A percentile compares a stretch with the other conserved stretches of the same genome.
Conservation (phyloP, 2,888 invertebrate species). For the Scaptomyza flava region DNA sequence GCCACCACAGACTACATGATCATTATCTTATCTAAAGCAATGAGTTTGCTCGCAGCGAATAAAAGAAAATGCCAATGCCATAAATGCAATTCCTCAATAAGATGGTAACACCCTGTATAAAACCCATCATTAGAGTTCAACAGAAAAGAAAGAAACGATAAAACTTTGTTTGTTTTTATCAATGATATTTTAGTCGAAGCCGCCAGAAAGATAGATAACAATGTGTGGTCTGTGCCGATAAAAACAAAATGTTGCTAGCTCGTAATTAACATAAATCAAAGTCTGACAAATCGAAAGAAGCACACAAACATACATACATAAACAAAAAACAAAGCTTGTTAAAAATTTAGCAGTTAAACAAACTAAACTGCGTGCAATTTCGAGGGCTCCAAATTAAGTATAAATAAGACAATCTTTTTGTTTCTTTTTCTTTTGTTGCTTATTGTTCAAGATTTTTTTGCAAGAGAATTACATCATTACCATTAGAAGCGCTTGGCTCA, state of each 20-base stretch:
- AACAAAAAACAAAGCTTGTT: slow-evolving; percentile 25
- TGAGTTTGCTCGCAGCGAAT: slow-evolving; percentile 27
- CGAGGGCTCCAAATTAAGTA: slow-evolving; percentile 21
- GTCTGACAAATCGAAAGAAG: slow-evolving; percentile 37
- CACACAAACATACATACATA: not conserved
- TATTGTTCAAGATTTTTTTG: slow-evolving; percentile 50
- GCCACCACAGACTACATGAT: slow-evolving; percentile 7
- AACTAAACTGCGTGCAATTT: slow-evolving; percentile 67
- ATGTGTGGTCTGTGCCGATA: slow-evolving; percentile 19
- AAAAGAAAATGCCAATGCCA: slow-evolving; percentile 22
- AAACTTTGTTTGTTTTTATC: slow-evolving; percentile 27
- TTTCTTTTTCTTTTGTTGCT: slow-evolving; percentile 5
- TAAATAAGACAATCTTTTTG: slow-evolving; percentile 1
- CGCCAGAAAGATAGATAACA: slow-evolving; percentile 44
- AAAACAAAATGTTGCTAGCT: slow-evolving; percentile 18
- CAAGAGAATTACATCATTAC: slow-evolving; percentile 64
- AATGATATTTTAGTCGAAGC: slow-evolving; percentile 33
- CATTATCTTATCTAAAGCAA: slow-evolving; percentile 43
- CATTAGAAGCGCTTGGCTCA: slow-evolving; percentile 43
- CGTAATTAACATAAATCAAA: slow-evolving; percentile 13
- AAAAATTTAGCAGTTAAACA: slow-evolving; percentile 51
- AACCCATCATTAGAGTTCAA: slow-evolving; percentile 1
- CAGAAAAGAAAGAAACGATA: not conserved
- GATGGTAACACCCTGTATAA: slow-evolving; percentile 46
- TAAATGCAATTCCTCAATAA: slow-evolving; percentile 44